Evolutionary conservation across 2,113 vertebrate species (phyloP), one percentile per base, ranked within the genome.

Genomic region (Eleginops maclovinus): DNA sequence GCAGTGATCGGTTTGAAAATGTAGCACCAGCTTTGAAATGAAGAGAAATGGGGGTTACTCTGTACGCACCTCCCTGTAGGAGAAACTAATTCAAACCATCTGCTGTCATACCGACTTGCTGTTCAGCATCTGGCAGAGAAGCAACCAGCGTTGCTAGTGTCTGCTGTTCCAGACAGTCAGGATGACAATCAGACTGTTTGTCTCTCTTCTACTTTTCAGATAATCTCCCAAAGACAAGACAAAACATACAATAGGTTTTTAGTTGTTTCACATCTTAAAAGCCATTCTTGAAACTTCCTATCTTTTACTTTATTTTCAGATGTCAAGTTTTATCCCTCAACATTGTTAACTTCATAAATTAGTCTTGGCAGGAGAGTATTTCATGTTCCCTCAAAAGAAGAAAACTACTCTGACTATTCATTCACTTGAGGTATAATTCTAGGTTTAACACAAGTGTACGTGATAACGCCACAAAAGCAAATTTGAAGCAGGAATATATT

Each of bases 61-160:
- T 78, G 93, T 91, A 94, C 31, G 88, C 90, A 95, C 88, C 93
- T 93, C 91, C 79, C 90, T 86, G 85, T 88, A 87, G 87, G 70
- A 89, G 88, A 84, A 84, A 74, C 85, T 95, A 95, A 96, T 81
- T 82, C 85, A 94, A 96, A 95, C 93, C 95, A 96, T 91, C 94
- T 95, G 95, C 89, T 95, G 91, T 92, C 91, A 93, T 89, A 84
- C 88, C 91, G 83, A 92, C 92, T 93, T 83, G 77, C 90, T 92
- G 87, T 89, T 94, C 90, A 91, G 87, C 90, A 90, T 91, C 92
- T 95, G 94, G 95, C 93, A 94, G 75, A 92, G 66, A 84, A 43
- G 24, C 73, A 90, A 86, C 80, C 75, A 89, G 67, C 83, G 61
- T 91, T 78, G 85, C 92, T 93, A 86, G 82, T 87, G 92, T 93